Conservation (phyloP, 1,140 invertebrate species). For the Zaprionus ornatus region DNA sequence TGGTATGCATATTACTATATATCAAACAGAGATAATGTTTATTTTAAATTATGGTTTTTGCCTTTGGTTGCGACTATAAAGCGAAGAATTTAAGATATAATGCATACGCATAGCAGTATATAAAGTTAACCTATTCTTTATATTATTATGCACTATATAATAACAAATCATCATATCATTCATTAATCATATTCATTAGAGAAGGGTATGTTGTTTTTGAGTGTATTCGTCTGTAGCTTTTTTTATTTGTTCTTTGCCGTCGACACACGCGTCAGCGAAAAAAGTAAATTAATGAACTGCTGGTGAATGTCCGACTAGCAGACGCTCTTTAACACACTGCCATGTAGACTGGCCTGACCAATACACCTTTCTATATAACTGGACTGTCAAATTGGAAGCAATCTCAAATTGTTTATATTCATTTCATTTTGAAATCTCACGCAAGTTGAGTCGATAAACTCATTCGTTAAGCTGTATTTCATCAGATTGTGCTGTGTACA, state of each 20-base stretch:
- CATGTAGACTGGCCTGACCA: background rate
- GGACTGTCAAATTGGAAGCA: background rate
- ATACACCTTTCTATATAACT: background rate
- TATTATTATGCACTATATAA: too few species aligned
- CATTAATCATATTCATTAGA: too few species aligned
- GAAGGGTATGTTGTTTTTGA: background rate
- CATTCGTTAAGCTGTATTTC: background rate
- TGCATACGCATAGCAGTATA: too few species aligned
- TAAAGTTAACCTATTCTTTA: too few species aligned
- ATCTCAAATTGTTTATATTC: background rate
- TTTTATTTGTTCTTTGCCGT: background rate
- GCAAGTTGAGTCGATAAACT: background rate
- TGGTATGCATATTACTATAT: background rate
- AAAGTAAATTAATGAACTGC: slow-evolving; percentile 6
- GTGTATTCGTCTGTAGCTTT: background rate
- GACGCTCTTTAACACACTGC: background rate
- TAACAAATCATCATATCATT: too few species aligned
- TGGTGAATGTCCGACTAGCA: background rate
- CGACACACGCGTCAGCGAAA: slow-evolving; percentile 32
- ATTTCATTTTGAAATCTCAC: background rate
- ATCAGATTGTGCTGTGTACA: background rate
- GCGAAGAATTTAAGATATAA: too few species aligned
- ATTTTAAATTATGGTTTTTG: background rate
- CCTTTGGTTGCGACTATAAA: too few species aligned
- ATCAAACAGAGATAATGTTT: background rate